Evolutionary conservation across 2,113 vertebrate genomes (phyloP).

Genomic region (Zosterops hypoxanthus): DNA sequence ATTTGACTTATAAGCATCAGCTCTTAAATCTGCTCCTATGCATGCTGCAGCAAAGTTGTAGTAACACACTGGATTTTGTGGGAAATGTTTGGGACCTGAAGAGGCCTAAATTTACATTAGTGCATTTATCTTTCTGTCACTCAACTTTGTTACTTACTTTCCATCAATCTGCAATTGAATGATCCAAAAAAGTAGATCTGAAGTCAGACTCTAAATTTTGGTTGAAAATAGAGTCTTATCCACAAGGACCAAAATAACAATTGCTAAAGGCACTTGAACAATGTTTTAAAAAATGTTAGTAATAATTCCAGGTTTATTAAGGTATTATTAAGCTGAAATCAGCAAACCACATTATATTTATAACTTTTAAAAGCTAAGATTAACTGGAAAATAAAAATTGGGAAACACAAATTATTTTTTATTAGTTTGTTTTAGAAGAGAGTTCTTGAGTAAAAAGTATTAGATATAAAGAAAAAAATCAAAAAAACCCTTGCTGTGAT

Average conservation of each 20-base stretch:
- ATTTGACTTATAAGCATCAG: neutral
- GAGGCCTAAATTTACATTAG: neutral
- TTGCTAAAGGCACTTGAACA: neutral
- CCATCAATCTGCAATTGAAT: neutral
- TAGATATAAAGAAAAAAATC: neutral
- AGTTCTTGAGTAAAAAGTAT: neutral
- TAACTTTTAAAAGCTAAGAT: neutral
- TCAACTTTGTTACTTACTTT: constrained; percentile 6
- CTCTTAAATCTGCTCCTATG: neutral
- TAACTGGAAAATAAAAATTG: neutral
- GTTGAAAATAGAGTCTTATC: neutral
- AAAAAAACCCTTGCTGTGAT: neutral
- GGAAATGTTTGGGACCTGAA: neutral
- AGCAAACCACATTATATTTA: neutral
- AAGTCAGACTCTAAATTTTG: neutral
- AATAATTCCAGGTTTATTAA: neutral
- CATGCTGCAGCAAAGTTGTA: neutral
- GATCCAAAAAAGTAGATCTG: neutral
- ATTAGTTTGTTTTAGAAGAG: neutral
- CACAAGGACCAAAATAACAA: neutral
- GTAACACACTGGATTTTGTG: neutral
- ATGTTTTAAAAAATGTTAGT: neutral
- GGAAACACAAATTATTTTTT: neutral
- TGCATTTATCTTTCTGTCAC: neutral
- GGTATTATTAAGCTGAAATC: neutral